Percentiles rank a stretch among this genome's conserved stretches.
Conservation (phyloP, 2,113 vertebrate species). For the Phyllostomus discolor region DNA sequence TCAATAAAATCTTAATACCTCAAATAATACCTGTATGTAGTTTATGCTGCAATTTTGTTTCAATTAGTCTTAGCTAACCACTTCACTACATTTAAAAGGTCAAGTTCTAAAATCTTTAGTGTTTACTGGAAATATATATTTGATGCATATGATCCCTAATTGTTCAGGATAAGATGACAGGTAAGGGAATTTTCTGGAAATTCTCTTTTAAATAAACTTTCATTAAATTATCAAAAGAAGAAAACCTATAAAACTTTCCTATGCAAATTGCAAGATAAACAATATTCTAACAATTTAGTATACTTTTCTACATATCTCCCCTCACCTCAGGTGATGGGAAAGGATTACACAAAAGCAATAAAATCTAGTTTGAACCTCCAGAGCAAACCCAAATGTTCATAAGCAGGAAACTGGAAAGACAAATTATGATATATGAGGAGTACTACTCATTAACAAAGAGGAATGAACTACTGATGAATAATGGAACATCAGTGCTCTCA, state of each 20-base stretch:
- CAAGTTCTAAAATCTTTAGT: neutral
- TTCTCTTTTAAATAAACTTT: neutral
- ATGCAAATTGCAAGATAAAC: neutral
- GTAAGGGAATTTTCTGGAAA: neutral
- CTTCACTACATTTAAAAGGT: neutral
- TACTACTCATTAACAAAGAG: neutral
- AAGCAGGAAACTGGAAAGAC: neutral
- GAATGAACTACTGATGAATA: neutral
- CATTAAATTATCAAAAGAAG: neutral
- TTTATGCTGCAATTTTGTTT: conserved; percentile 30
- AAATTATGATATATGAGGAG: neutral
- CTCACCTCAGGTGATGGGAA: neutral
- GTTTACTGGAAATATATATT: neutral
- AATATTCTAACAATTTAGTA: neutral
- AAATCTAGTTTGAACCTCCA: neutral
- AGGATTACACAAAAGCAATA: neutral
- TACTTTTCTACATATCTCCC: neutral
- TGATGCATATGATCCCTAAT: neutral
- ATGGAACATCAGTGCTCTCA: neutral
- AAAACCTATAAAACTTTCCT: neutral
- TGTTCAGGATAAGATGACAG: neutral
- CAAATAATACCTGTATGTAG: neutral
- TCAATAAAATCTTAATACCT: neutral
- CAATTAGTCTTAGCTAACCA: neutral
- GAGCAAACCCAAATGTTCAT: neutral